Base-by-base conservation (phyloP, 2,113 vertebrate species). In the Centropus unirufus region DNA sequence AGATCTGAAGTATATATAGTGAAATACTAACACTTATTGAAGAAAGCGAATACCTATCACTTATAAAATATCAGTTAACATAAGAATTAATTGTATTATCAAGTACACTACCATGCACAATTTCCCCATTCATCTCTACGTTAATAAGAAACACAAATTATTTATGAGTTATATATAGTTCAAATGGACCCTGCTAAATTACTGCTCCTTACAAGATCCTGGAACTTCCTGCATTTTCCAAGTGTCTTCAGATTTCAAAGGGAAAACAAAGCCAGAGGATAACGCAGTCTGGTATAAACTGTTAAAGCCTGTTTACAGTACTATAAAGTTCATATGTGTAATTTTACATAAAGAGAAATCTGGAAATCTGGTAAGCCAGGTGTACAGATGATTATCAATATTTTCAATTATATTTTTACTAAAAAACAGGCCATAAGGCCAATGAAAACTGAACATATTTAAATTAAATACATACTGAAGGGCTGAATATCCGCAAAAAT, bases 391-490 rank as follows among this genome's bases (percentile, higher is more conserved):
- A 10, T 42, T 63, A 51, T 22, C 10, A 83, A 49, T 58, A 87
- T 44, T 91, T 93, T 69, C 17, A 54, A 36, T 63, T 77, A 30
- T 8, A 66, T 61, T 78, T 76, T 89, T 87, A 61, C 44, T 55
- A 64, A 23, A 89, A 77, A 89, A 69, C 27, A 76, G 75, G 4
- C 42, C 39, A 61, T 30, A 44, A 83, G 1, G 6, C 59, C 36
- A 85, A 80, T 63, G 30, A 49, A 82, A 93, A 42, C 52, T 57
- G 46, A 90, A 9, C 26, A 9, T 39, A 78, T 34, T 70, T n/a
- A 84, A 95, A 62, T 87, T 26, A 83, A 83, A 77, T 91, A 98
- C 98, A 98, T 97, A 99, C 98, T 97, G 95, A 88, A 74, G 97
- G 83, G 42, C 95, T 87, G 49, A 95, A 95, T 89, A 96, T 91